Base-by-base conservation (phyloP, 1,140 invertebrate species). In the Scaptodrosophila lebanonensis region DNA sequence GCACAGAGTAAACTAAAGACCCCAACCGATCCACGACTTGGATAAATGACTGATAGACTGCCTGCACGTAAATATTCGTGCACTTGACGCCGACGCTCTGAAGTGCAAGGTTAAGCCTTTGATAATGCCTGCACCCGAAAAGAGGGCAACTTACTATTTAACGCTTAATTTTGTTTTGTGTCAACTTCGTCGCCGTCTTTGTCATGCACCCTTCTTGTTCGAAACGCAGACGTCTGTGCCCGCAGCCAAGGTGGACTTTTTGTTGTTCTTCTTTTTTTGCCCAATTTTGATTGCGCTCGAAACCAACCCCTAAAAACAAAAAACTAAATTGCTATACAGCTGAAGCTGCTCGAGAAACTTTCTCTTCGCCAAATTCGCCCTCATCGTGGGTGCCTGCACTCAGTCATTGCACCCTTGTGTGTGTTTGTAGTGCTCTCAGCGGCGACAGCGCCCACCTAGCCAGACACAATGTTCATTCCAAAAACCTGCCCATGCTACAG, bases 41-140 rank as follows among this genome's bases (percentile, higher is more conserved):
- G n/a, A n/a, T n/a, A 18, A 42, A 6, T 66, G 45, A 65, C 67
- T 71, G 67, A 71, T 71, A 71, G 66, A 44, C 51, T 35, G 44
- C 16, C 29, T 48, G n/a, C 15, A 6, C 27, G 38, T 15, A 32
- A 15, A 3, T 13, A 12, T 15, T 4, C 17, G 6, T 12, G 6
- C 15, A 17, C 29, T 29, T 15, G 16, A 6, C 13, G 1, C 1
- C 12, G 11, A 12, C 7, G 63, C 42, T 45, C 18, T 53, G 32
- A 64, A 70, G 66, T 70, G 67, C 67, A 71, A 71, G 67, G 67
- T 71, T 71, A 71, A 71, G 50, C 44, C 63, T 66, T 25, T 25
- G 22, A 25, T 25, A 25, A 25, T 25, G 22, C 8, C 22, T 25
- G 22, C n/a, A n/a, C n/a, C n/a, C n/a, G 42, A 50, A 62, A 62